Conservation (phyloP, 2,113 vertebrate species). For the Vireo altiloquus region DNA sequence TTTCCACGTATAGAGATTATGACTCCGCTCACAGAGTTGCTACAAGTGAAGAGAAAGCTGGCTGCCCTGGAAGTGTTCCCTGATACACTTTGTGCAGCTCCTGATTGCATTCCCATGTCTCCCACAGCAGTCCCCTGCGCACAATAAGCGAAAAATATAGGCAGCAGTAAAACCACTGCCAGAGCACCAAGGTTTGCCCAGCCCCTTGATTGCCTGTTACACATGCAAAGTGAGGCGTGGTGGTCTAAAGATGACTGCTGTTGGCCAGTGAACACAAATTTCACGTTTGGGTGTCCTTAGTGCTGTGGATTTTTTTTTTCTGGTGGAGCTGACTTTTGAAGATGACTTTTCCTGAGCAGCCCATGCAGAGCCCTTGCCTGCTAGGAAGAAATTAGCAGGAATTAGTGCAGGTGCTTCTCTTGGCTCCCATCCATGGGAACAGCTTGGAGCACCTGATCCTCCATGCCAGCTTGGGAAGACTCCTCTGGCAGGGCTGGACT, state of each 20-base stretch:
- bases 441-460: neutral
- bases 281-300: neutral
- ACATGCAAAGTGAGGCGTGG: neutral
- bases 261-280: neutral
- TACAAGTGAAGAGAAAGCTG: neutral
- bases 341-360: neutral
- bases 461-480: neutral
- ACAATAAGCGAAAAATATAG: neutral
- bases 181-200: neutral
- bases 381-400: neutral
- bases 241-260: neutral
- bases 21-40: neutral
- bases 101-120: neutral
- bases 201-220: neutral
- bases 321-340: neutral
- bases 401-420: slow-evolving; percentile 20
- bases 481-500: neutral
- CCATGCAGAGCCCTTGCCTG: neutral
- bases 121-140: neutral
- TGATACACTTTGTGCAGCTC: neutral
- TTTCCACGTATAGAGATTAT: rapidly evolving
- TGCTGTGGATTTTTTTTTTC: neutral
- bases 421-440: neutral
- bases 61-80: neutral
- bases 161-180: neutral